Percentiles rank a stretch among this genome's conserved stretches.
These are phyloP conservation scores for Cettia cetti DNA, from an alignment of 2,113 vertebrate species.

Conservation along the genomic window DNA sequence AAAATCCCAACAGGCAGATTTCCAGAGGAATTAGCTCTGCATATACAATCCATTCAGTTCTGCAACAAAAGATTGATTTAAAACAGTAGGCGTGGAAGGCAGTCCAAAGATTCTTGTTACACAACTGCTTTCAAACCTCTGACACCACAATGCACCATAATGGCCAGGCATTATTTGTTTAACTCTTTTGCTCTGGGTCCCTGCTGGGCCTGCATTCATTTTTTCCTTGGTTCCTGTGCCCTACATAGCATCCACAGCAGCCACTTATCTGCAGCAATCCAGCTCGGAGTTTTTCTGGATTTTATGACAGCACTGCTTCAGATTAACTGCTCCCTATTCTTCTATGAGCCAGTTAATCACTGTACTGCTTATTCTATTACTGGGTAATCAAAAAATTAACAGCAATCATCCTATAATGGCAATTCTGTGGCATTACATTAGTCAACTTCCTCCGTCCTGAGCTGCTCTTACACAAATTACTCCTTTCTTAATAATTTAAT, in stretches of 20 bases:
- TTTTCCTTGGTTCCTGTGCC: neutral
- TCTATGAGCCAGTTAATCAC: constrained; percentile 17
- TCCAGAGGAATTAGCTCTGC: neutral
- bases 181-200: neutral
- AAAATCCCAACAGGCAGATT: neutral
- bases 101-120: neutral
- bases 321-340: neutral
- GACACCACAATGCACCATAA: neutral
- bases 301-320: neutral
- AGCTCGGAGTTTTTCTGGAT: neutral
- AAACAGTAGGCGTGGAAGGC: neutral
- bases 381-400: constrained; percentile 33
- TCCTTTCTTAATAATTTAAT: neutral
- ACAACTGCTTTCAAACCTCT: neutral
- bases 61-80: neutral
- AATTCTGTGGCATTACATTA: constrained; percentile 1
- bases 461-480: constrained; percentile 14
- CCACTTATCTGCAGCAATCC: neutral
- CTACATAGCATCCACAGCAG: neutral
- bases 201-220: neutral
- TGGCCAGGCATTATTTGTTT: neutral
- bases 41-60: neutral
- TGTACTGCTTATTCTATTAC: neutral
- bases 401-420: neutral
- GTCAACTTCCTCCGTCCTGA: constrained; percentile 1